These are phyloP conservation scores for Drosophila pseudotalamancana DNA, from an alignment of 2,888 invertebrate genomes.

Conservation along the genomic window DNA sequence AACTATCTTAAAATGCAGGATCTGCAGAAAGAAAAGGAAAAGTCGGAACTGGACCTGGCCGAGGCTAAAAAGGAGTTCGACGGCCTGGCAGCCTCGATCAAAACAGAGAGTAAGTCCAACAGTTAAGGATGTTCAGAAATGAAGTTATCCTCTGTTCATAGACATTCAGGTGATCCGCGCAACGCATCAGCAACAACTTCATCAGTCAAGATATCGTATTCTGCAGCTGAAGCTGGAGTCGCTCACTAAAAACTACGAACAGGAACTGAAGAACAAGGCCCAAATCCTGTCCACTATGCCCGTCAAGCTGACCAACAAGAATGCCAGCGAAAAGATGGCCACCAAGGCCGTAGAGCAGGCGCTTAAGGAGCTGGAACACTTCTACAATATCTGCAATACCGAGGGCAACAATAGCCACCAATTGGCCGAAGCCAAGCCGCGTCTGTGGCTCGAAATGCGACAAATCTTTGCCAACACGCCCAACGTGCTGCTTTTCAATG, in stretches of 20 bases:
- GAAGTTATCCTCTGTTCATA: constrained; percentile 21
- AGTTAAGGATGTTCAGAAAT: neutral
- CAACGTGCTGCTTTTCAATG: constrained; percentile 79
- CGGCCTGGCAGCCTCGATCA: constrained; percentile 67
- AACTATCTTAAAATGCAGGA: constrained; percentile 75
- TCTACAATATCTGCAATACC: constrained; percentile 69
- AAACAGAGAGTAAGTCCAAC: constrained; percentile 76
- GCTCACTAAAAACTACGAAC: constrained; percentile 58
- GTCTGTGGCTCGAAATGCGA: constrained; percentile 80
- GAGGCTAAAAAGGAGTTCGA: constrained; percentile 73
- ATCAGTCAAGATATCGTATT: constrained; percentile 66
- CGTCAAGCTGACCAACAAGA: constrained; percentile 70
- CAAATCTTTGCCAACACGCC: constrained; percentile 78
- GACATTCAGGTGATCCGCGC: constrained; percentile 79
- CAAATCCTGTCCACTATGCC: constrained; percentile 78
- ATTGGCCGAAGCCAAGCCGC: constrained; percentile 70
- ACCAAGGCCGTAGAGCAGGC: constrained; percentile 71
- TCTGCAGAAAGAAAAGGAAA: constrained; percentile 61
- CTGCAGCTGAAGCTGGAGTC: constrained; percentile 73
- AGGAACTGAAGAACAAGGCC: constrained; percentile 67
- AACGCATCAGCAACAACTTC: constrained; percentile 66
- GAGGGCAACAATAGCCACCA: constrained; percentile 44
- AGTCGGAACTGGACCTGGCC: constrained; percentile 43
- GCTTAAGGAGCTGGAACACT: constrained; percentile 74
- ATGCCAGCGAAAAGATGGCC: constrained; percentile 77